Evolutionary conservation across 2,113 vertebrate genomes (phyloP).

Genomic region (Cygnus buccinator): DNA sequence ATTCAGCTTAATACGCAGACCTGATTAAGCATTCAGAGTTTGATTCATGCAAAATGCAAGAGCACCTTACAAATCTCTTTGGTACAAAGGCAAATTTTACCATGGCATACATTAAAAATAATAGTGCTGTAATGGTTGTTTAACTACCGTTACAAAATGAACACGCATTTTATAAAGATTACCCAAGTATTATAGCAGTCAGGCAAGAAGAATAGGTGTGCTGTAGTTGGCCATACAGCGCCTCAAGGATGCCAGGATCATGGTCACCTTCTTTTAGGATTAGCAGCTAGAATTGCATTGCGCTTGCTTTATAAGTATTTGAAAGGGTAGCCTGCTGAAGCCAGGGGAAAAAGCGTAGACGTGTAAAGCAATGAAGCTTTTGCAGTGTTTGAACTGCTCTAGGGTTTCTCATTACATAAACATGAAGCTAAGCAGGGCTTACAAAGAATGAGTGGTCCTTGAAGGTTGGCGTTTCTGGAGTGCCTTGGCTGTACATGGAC

Average conservation of each 20-base stretch:
- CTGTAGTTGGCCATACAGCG: not conserved
- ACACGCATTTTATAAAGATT: not conserved
- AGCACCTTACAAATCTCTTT: not conserved
- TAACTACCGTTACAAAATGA: not conserved
- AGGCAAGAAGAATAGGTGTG: not conserved
- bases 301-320: not conserved
- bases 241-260: not conserved
- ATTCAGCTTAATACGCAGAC: not conserved
- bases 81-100: not conserved
- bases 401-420: not conserved
- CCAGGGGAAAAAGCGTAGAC: not conserved
- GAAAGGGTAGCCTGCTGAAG: not conserved
- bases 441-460: slow-evolving; percentile 95
- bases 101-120: not conserved
- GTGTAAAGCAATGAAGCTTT: not conserved
- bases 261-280: not conserved
- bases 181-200: not conserved
- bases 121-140: not conserved
- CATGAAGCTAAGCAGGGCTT: slow-evolving; percentile 73
- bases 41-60: not conserved
- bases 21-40: slow-evolving; percentile 19
- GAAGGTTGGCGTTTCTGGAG: slow-evolving; percentile 94
- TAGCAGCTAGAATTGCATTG: slow-evolving; percentile 9
- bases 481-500: slow-evolving; percentile 96
- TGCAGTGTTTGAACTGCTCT: not conserved